Evolutionary conservation across 2,888 invertebrate species (phyloP).

Genomic region (Troides helena): DNA sequence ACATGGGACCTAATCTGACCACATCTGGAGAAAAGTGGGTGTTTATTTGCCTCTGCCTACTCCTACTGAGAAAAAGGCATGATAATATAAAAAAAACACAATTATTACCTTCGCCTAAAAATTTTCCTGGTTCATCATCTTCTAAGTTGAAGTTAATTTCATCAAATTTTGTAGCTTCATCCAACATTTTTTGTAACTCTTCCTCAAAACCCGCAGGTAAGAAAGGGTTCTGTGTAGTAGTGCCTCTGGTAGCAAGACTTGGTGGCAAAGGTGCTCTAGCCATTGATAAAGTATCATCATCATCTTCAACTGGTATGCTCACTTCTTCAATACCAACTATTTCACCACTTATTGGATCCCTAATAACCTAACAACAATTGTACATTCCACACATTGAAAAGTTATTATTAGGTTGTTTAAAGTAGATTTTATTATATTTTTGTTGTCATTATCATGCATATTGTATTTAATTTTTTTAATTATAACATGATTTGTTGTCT

Average conservation of each 20-base stretch:
- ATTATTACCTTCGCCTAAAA: conserved; percentile 73
- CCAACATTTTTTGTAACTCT: conserved; percentile 69
- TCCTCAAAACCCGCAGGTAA: conserved; percentile 91
- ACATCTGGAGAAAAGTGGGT: no score
- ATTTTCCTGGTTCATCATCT: conserved; percentile 65
- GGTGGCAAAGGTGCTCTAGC: conserved; percentile 87
- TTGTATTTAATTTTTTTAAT: no score
- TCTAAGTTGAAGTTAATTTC: conserved; percentile 66
- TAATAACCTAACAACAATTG: conserved; percentile 67
- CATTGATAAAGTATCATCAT: conserved; percentile 83
- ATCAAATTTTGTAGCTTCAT: conserved; percentile 53
- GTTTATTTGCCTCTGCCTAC: no score
- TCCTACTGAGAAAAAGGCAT: no score
- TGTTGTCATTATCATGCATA: no score
- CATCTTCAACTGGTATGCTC: conserved; percentile 67
- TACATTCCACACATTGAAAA: no score
- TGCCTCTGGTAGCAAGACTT: conserved; percentile 86
- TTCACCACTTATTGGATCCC: conserved; percentile 88
- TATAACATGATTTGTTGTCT: no score
- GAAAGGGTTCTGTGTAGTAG: conserved; percentile 90
- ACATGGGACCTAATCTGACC: no score
- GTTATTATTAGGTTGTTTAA: no score
- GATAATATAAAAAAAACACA: neutral
- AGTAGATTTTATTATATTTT: no score
- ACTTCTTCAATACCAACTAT: conserved; percentile 83